Conservation (phyloP, 1,140 invertebrate species). For the Drosophila athabasca region DNA sequence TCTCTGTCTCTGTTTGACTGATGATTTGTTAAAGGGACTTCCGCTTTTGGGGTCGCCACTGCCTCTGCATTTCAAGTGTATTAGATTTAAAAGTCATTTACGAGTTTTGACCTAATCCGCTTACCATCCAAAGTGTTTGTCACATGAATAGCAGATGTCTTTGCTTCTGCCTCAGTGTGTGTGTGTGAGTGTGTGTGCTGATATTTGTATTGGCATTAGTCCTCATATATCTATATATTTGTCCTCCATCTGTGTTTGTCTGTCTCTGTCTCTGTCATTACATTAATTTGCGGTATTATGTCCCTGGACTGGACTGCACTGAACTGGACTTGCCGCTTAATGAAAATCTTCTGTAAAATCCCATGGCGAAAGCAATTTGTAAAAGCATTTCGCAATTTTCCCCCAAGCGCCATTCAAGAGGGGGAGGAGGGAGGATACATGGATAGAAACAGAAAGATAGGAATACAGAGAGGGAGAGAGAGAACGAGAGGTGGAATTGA, state of each 20-base stretch:
- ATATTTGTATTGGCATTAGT: conserved; percentile 4
- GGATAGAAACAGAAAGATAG: too few species aligned
- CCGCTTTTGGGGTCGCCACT: neutral
- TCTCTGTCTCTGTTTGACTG: conserved; percentile 46
- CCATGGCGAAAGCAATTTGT: conserved; percentile 23
- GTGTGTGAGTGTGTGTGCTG: conserved; percentile 2
- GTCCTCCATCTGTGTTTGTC: neutral
- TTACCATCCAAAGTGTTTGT: conserved; percentile 53
- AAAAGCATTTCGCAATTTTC: conserved; percentile 51
- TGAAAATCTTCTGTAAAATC: conserved; percentile 44
- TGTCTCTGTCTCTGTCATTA: conserved; percentile 51
- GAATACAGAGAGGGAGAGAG: too few species aligned
- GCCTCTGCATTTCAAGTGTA: conserved; percentile 41
- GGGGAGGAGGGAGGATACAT: too few species aligned
- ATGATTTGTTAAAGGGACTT: conserved; percentile 53
- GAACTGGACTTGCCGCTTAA: conserved; percentile 33
- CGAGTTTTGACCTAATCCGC: conserved; percentile 68
- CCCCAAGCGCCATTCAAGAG: too few species aligned
- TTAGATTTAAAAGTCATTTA: conserved; percentile 74
- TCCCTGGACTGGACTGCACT: conserved; percentile 3
- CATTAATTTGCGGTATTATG: conserved; percentile 65
- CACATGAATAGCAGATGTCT: conserved; percentile 13
- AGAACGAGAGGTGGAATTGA: too few species aligned
- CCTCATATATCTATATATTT: too few species aligned
- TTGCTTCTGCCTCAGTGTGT: conserved; percentile 4